A percentile compares a stretch with the other conserved stretches of the same genome.
Conservation (phyloP, 2,888 invertebrate genomes). For the Meghimatium bilineatum region DNA sequence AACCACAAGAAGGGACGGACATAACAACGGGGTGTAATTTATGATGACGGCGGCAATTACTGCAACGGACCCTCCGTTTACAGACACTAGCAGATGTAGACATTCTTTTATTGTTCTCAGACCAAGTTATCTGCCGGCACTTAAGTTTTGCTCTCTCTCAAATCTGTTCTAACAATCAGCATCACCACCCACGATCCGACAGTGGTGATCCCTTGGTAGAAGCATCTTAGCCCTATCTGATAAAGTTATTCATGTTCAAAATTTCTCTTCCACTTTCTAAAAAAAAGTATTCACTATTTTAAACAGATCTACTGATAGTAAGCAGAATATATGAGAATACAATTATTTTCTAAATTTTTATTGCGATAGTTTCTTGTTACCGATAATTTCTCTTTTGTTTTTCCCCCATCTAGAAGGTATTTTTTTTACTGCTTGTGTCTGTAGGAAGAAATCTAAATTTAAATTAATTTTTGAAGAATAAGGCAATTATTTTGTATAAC, state of each 20-base stretch:
- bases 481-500: too few species aligned
- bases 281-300: neutral
- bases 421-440: too few species aligned
- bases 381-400: too few species aligned
- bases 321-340: slow-evolving; percentile 15
- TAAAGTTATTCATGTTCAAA: neutral
- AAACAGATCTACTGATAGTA: neutral
- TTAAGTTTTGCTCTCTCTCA: neutral
- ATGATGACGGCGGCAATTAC: slow-evolving; percentile 10
- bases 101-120: slow-evolving; percentile 30
- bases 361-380: neutral
- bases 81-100: slow-evolving; percentile 29
- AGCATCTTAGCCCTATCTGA: neutral
- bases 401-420: too few species aligned
- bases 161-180: slow-evolving; percentile 13
- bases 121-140: neutral
- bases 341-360: neutral
- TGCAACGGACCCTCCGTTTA: neutral
- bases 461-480: too few species aligned
- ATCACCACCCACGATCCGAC: slow-evolving; percentile 25
- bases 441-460: too few species aligned
- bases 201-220: neutral
- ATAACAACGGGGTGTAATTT: neutral
- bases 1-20: neutral
- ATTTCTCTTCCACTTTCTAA: slow-evolving; percentile 8